Evolutionary conservation across 1,140 invertebrate species (phyloP), one percentile per base, ranked within the genome.

Genomic region (Drosophila bipectinata): DNA sequence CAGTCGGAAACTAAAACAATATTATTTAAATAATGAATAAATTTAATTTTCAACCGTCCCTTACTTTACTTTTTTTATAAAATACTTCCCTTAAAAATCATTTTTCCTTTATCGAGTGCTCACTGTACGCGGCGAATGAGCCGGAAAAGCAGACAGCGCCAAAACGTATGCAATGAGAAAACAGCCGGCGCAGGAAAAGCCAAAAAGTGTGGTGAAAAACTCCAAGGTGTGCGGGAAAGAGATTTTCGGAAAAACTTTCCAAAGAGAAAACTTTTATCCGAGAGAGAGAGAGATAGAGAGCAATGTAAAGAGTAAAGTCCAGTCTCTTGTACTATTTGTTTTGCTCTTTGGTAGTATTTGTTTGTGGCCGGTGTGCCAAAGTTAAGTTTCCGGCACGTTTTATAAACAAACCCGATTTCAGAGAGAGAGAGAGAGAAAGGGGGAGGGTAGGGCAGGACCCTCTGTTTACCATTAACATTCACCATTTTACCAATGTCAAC

Each of bases 361-460:
- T 47, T 51, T 88, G 82, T 66, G 83, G 78, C 57, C 71, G 66
- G 51, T 49, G 51, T 49, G 56, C 45, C 55, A 62, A 69, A 77
- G 79, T 83, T 89, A 74, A 88, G 64, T 77, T 89, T 88, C 79
- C 84, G 83, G 82, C 79, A 82, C 75, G 84, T 79, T 79, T 87
- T 89, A 88, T 88, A 88, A 88, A 88, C 83, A 88, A 88, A 88
- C 83, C 76, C 51, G 79, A 77, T 72, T 69, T 59, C 55, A 26
- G 5, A 10, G 48, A 34, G n/a, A 8, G 4, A 10, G 14, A 28
- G 4, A 6, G 58, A 34, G 47, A 5, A 51, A 26, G 10, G 26
- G 26, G 26, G 26, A 6, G 44, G 48, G 2, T 30, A 51, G 9
- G 48, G 37, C 10, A 37, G 34, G 34, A 37, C 10, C 66, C 55